Conservation (phyloP, 2,113 vertebrate species). For the Pollachius pollachius region DNA sequence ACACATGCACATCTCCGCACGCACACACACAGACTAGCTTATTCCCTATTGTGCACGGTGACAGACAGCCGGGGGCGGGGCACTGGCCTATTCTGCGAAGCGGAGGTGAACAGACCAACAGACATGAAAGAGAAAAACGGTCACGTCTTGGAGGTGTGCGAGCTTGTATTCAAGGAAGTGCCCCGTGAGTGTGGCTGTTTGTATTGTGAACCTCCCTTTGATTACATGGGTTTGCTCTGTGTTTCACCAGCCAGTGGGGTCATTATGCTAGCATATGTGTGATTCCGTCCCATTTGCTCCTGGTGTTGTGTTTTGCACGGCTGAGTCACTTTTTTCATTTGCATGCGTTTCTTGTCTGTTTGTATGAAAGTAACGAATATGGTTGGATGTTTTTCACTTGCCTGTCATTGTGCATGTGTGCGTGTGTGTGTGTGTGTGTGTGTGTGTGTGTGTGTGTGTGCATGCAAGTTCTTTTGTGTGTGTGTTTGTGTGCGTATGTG, state of each 20-base stretch:
- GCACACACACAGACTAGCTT: neutral
- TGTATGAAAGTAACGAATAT: too few relatives aligned
- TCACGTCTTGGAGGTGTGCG: neutral
- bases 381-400: neutral
- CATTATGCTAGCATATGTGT: too few relatives aligned
- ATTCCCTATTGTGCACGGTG: neutral
- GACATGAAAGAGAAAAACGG: constrained; percentile 39
- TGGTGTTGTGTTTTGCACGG: too few relatives aligned
- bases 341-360: too few relatives aligned
- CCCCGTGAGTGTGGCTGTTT: too few relatives aligned
- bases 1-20: neutral
- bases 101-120: constrained; percentile 19
- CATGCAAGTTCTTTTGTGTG: neutral
- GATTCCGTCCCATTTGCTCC: neutral
- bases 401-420: neutral
- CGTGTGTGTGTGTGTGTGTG: neutral
- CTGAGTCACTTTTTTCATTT: too few relatives aligned
- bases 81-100: neutral
- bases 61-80: neutral
- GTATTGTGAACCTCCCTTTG: too few relatives aligned
- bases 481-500: constrained; percentile 5
- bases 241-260: too few relatives aligned
- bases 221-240: too few relatives aligned
- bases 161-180: too few relatives aligned
- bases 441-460: neutral